These are phyloP conservation scores for Aleiodes alternator DNA, from an alignment of 2,888 invertebrate species.

Conservation along the genomic window DNA sequence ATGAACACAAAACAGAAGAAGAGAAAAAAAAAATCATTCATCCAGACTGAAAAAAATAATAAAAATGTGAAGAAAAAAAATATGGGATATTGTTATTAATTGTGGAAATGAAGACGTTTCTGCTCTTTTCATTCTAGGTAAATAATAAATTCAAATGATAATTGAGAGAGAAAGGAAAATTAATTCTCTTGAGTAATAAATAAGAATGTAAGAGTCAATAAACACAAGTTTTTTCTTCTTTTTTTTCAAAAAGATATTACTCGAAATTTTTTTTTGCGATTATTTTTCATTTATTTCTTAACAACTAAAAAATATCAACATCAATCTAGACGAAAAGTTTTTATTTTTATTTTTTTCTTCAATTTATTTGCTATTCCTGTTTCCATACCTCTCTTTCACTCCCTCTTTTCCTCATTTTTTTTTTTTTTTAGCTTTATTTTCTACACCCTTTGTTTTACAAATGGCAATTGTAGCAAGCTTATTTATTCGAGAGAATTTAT, in stretches of 20 bases:
- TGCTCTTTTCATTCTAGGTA: slow-evolving; percentile 3
- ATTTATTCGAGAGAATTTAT: not conserved
- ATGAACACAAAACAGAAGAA: not conserved
- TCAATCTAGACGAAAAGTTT: slow-evolving; percentile 38
- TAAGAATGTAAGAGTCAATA: slow-evolving; percentile 38
- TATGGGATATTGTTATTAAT: slow-evolving; percentile 38
- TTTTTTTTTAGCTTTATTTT: not conserved
- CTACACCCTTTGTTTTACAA: slow-evolving; percentile 40
- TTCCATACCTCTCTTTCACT: slow-evolving; percentile 33
- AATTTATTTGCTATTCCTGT: slow-evolving; percentile 37
- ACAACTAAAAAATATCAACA: slow-evolving; percentile 35
- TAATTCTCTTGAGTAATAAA: slow-evolving; percentile 31
- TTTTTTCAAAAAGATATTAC: slow-evolving; percentile 31
- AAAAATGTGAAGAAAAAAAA: slow-evolving; percentile 33
- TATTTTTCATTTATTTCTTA: slow-evolving; percentile 41
- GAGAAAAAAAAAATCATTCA: slow-evolving; percentile 8
- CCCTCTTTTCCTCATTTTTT: too few relatives aligned
- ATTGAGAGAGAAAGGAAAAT: not conserved
- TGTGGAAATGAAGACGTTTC: not conserved
- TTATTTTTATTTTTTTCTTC: slow-evolving; percentile 30
- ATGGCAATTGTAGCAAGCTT: slow-evolving; percentile 46
- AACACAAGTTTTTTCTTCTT: slow-evolving; percentile 3
- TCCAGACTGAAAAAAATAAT: slow-evolving; percentile 41
- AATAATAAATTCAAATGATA: slow-evolving; percentile 4
- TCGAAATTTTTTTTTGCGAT: slow-evolving; percentile 36